Base-by-base conservation (phyloP, 2,888 invertebrate genomes). In the Diloba caeruleocephala region DNA sequence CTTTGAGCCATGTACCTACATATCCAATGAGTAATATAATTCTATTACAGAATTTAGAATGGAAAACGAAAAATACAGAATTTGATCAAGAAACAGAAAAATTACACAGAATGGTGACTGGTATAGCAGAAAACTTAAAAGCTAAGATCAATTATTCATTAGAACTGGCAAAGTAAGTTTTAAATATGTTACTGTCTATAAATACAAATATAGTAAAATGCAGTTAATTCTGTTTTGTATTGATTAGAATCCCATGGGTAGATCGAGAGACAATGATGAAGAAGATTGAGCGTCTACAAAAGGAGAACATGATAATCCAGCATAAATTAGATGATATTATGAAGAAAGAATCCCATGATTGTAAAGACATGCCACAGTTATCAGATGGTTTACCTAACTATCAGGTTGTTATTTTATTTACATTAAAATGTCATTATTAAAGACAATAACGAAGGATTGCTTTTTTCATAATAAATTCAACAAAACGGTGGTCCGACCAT, bases 11-110 rank as follows among this genome's bases (percentile, higher is more conserved):
- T n/a, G n/a, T n/a, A n/a, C n/a, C n/a, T n/a, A n/a, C n/a, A n/a
- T n/a, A n/a, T n/a, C n/a, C n/a, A n/a, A 21, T 4, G 5, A 21
- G 2, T 21, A 21, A 21, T 31, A 6, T 3, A 29, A 13, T 28
- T 44, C 0, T 41, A 14, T 83, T 82, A 25, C 58, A 92, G 91
- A 89, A 84, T 65, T 59, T 84, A 26, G 91, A 89, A 71, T 88
- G 85, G 86, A 91, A 88, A 81, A 64, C 78, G 0, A 91, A 87
- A 69, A 87, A 85, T 46, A 33, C 59, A 0, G 88, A 90, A 51
- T 83, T 88, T 41, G 92, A 92, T 34, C 44, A 72, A 2, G 90
- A 91, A 74, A 89, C 90, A 1, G 90, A 90, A 63, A 75, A 72
- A 42, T 59, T 93, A 33, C 84, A 89, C 17, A 79, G 77, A 74